phyloP scores from a whole-genome alignment of 2,888 invertebrate species.

The Boloria selene region DNA sequence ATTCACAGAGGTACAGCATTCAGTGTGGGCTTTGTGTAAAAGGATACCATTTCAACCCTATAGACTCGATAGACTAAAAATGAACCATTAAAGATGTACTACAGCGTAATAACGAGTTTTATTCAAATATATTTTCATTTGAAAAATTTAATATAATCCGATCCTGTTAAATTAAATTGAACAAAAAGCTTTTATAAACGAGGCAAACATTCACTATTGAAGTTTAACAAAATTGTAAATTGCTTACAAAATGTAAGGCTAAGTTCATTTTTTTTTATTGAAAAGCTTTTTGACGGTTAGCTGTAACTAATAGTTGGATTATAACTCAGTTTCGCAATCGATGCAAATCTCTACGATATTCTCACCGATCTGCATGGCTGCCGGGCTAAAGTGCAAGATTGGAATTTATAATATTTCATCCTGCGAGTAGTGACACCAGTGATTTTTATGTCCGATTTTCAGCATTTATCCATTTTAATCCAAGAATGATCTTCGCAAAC shows the following conservation, averaged over 20 bases:
- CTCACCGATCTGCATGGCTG: slow-evolving; percentile 65
- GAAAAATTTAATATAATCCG: too few relatives aligned
- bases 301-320: slow-evolving; percentile 71
- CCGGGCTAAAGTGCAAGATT: slow-evolving; percentile 65
- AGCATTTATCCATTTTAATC: slow-evolving; percentile 8
- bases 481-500: slow-evolving; percentile 5
- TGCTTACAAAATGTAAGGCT: background rate
- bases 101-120: too few relatives aligned
- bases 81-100: too few relatives aligned
- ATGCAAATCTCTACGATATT: slow-evolving; percentile 69
- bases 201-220: too few relatives aligned
- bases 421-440: slow-evolving; percentile 49
- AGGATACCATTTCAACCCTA: too few relatives aligned
- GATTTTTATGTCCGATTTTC: slow-evolving; percentile 40
- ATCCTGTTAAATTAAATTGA: too few relatives aligned
- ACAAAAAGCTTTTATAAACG: too few relatives aligned
- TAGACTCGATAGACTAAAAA: too few relatives aligned
- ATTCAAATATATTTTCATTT: too few relatives aligned
- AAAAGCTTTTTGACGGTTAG: slow-evolving; percentile 30
- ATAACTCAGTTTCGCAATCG: slow-evolving; percentile 70
- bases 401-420: slow-evolving; percentile 65
- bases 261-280: background rate
- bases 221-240: too few relatives aligned
- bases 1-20: too few relatives aligned
- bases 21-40: too few relatives aligned